A percentile compares a stretch with the other conserved stretches of the same genome.
Evolutionary conservation across 2,113 vertebrate genomes (phyloP).

Genomic region (Neolamprologus ventralis): DNA sequence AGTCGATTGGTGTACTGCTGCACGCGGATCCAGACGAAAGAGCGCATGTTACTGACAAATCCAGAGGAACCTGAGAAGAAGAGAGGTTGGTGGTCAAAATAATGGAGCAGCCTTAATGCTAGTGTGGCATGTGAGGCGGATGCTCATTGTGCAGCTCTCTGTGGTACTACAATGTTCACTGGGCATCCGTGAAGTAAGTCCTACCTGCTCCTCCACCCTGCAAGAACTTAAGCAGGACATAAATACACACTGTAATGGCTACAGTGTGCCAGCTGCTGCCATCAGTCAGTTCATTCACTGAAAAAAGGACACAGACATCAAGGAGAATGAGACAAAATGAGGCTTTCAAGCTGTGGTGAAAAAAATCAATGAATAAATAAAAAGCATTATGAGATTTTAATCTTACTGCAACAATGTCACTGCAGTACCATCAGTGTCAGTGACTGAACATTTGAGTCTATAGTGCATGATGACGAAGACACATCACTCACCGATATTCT

Average conservation of each 20-base stretch:
- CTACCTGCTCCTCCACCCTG: constrained; percentile 92
- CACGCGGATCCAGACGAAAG: constrained; percentile 92
- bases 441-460: not conserved
- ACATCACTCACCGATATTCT: constrained; percentile 80
- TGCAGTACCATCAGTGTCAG: fast-evolving
- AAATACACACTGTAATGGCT: constrained; percentile 78
- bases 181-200: not conserved
- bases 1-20: constrained; percentile 90
- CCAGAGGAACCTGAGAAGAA: constrained; percentile 72
- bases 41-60: constrained; percentile 87
- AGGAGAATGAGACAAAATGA: not conserved
- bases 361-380: fast-evolving
- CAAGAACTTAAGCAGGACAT: constrained; percentile 85
- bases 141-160: not conserved
- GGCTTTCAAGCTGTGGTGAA: not conserved
- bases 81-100: not conserved
- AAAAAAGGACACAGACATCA: not conserved
- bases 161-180: not conserved
- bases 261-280: constrained; percentile 76
- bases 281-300: constrained; percentile 82
- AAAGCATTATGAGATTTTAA: fast-evolving
- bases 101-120: not conserved
- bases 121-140: fast-evolving
- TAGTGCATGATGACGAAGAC: fast-evolving
- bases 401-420: fast-evolving